Evolutionary conservation across 2,888 invertebrate species (phyloP).

Genomic region (Gastrophysa polygoni): DNA sequence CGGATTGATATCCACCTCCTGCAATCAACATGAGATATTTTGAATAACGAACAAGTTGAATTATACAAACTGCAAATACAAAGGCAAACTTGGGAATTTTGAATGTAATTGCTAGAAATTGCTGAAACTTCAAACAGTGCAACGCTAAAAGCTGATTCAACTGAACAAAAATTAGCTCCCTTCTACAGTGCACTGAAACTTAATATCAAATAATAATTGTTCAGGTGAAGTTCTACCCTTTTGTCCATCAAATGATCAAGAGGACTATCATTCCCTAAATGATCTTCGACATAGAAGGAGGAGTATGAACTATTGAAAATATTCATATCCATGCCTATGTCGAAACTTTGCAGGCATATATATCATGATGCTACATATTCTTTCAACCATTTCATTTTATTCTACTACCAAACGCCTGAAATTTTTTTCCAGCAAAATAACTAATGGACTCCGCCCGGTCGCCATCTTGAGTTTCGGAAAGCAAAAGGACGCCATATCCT

Average conservation of each 20-base stretch:
- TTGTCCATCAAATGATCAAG: conserved; percentile 46
- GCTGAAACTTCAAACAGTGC: too few relatives aligned
- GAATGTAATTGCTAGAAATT: too few relatives aligned
- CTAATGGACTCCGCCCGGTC: conserved; percentile 4
- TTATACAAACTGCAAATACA: too few relatives aligned
- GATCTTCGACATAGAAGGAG: conserved; percentile 55
- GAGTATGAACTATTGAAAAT: conserved; percentile 39
- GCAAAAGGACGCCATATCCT: neutral
- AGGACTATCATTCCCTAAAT: conserved; percentile 55
- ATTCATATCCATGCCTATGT: conserved; percentile 55
- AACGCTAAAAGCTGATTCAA: too few relatives aligned
- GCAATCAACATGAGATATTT: neutral
- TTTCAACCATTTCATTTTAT: too few relatives aligned
- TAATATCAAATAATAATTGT: conserved; percentile 39
- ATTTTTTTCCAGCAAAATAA: too few relatives aligned
- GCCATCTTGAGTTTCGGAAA: conserved; percentile 15
- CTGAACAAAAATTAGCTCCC: neutral
- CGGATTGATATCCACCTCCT: conserved; percentile 36
- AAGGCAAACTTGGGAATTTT: too few relatives aligned
- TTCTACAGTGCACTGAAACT: too few relatives aligned
- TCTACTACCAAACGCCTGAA: too few relatives aligned
- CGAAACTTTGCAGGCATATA: too few relatives aligned
- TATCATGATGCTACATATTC: too few relatives aligned
- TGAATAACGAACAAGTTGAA: neutral
- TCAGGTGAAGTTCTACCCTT: conserved; percentile 53